Evolutionary conservation across 2,113 vertebrate genomes (phyloP), one percentile per base, ranked within the genome.

Genomic region (Hucho hucho): DNA sequence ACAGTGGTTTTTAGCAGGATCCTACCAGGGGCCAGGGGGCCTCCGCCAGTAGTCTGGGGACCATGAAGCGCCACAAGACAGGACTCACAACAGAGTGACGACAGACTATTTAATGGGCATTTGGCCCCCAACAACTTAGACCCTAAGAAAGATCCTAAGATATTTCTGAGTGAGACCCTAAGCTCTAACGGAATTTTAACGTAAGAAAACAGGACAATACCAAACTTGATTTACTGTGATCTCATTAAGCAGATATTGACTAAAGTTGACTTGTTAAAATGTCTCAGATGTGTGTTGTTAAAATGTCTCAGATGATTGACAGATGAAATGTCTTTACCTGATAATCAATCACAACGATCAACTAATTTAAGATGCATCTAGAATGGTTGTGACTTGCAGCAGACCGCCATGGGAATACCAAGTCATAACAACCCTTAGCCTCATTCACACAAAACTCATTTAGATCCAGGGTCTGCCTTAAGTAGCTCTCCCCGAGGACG

Each of bases 351-450:
- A 53, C 61, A 65, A 72, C 64, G 37, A n/a, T 61, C 73, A 70
- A 37, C 47, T 74, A 18, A 32, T 26, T 2, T 56, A 26, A 28
- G 64, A 24, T 71, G 70, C 59, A 22, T 43, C 9, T 56, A 26
- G 24, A 64, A 25, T 13, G 65, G 46, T 69, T 66, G 66, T 18
- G 76, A 74, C 75, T 78, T 29, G 25, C 13, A 22, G 9, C 47
- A 20, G 69, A 18, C 49, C 74, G 28, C 18, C n/a, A 56, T 53
- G 73, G 74, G 70, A 70, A 18, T 24, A 43, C 26, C 69, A 70
- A 59, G 76, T 81, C 85, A 84, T 73, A 84, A 87, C 82, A 84
- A 79, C 32, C 70, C 68, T 28, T 6, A 65, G 69, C 75, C 13
- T 72, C 65, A n/a, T 49, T 74, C 65, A 64, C 69, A 75, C 43